Base-by-base conservation (phyloP, 2,113 vertebrate genomes). In the Amphiprion percula region DNA sequence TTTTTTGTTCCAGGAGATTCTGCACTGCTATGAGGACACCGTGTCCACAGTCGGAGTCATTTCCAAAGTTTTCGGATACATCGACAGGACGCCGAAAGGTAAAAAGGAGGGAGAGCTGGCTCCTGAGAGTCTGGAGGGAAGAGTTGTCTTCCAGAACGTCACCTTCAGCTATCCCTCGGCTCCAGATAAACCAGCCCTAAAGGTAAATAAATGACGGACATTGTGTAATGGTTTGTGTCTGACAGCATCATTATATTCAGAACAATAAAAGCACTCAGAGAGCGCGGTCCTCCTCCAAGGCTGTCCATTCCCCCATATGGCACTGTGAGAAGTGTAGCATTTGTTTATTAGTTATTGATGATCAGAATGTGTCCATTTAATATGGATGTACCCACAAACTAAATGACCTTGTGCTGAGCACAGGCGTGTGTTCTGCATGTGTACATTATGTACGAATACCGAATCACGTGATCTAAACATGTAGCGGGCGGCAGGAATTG, bases 1-100 rank as follows among this genome's bases (percentile, higher is more conserved):
- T 11, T 60, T 33, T 77, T 33, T 61, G 1, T 47, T 0, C 14
- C 90, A 98, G 97, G 69, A 72, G 7, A 61, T 97, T 4, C 87
- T 97, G 4, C 91, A 93, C 15, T 90, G 90, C 56, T 94, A 78
- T 0, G 95, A 96, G 0, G 91, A 96, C 1, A 95, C 96, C 21
- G 23, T 95, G 64, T 96, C 95, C 88, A 96, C 95, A 0, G 91
- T 94, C 0, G 95, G 94, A 0, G 94, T 96, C 0, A 95, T 97
- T 0, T 79, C 91, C 71, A 97, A 97, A 85, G 93, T 97, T 4
- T 96, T 97, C 17, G 15, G 84, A 17, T 96, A 96, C 56, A 84
- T 98, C 16, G 95, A 96, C 75, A 86, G 92, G 49, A 81, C 61
- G 5, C 94, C 97, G 0, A 61, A 80, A 0, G 82, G 95, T 62